A percentile compares a stretch with the other conserved stretches of the same genome.
Conservation (phyloP, 2,797 vertebrate species). For the Crocidura indochinensis region DNA sequence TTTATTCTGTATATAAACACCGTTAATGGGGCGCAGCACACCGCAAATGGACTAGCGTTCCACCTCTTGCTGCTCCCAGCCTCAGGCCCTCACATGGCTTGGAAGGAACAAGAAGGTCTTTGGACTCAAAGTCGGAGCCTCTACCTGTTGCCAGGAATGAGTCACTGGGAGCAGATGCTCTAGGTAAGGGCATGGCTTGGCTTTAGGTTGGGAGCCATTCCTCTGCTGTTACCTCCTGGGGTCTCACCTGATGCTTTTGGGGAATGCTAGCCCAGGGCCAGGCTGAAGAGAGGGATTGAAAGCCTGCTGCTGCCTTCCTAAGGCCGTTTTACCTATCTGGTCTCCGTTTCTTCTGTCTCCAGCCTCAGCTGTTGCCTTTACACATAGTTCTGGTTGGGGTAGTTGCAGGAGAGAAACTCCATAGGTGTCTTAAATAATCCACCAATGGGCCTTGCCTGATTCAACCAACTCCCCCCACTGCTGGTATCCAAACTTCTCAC, state of each 20-base stretch:
- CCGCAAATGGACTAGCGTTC: not conserved
- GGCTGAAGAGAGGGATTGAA: too few relatives aligned
- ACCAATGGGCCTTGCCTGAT: not conserved
- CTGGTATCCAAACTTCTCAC: too few relatives aligned
- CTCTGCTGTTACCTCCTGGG: not conserved
- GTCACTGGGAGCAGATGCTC: not conserved
- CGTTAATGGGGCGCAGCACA: not conserved
- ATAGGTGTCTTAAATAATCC: constrained; percentile 34
- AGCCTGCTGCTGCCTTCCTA: too few relatives aligned
- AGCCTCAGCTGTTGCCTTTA: not conserved
- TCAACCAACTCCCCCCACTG: too few relatives aligned
- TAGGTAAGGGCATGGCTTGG: not conserved
- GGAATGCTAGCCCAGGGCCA: too few relatives aligned
- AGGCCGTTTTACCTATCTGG: not conserved
- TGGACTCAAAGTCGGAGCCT: too few relatives aligned
- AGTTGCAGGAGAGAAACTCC: constrained; percentile 44
- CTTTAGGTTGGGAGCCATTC: not conserved
- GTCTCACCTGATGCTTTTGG: too few relatives aligned
- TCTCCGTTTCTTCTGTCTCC: not conserved
- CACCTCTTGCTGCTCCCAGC: not conserved
- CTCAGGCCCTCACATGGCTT: not conserved
- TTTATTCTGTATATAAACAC: not conserved
- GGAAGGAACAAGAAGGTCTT: not conserved
- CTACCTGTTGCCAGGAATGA: too few relatives aligned
- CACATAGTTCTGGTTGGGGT: not conserved